Base-by-base conservation (phyloP, 2,797 vertebrate genomes). In the Epinephelus coioides region DNA sequence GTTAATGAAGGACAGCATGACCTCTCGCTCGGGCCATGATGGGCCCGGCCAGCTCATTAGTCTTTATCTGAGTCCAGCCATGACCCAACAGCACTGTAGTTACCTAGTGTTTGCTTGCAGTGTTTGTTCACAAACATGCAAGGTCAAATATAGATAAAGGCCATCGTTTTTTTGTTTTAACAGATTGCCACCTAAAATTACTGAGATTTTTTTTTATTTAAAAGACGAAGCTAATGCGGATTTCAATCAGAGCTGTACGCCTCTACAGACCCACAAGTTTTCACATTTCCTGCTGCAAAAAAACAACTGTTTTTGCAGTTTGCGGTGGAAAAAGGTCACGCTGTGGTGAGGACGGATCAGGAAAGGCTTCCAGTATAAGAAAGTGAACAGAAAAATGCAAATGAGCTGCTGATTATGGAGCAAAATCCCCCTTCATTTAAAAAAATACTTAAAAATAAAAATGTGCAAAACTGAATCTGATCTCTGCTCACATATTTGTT, bases 1-100 rank as follows among this genome's bases (percentile, higher is more conserved):
- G 80, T 46, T 83, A 61, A 91, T 79, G 82, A 92, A 91, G 88
- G 89, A 88, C 91, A 78, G 69, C 43, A 15, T 79, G 87, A 90
- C 86, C 89, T 89, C 81, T 0, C 15, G 1, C 53, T 73, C 34
- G n/a, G 75, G 79, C 79, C 76, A 50, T 9, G 56, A 72, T 15
- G 63, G 70, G 60, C 46, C 67, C 12, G 15, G 43, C 23, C 78
- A 57, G 73, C 63, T 86, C 73, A 77, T 76, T 79, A 73, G 75
- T 72, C 61, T 49, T 63, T 53, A 76, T 68, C 46, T 61, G 49
- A 73, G 68, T 75, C 65, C 68, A 62, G 59, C 59, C 46, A 34
- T 67, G 54, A 79, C 64, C 55, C 70, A 46, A 65, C 63, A 67
- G 43, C 15, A 5, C 49, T 19, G 49, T 7, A 67, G 64, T 79